These are phyloP conservation scores for Dromas ardeola DNA, from an alignment of 2,113 vertebrate genomes.

Conservation along the genomic window DNA sequence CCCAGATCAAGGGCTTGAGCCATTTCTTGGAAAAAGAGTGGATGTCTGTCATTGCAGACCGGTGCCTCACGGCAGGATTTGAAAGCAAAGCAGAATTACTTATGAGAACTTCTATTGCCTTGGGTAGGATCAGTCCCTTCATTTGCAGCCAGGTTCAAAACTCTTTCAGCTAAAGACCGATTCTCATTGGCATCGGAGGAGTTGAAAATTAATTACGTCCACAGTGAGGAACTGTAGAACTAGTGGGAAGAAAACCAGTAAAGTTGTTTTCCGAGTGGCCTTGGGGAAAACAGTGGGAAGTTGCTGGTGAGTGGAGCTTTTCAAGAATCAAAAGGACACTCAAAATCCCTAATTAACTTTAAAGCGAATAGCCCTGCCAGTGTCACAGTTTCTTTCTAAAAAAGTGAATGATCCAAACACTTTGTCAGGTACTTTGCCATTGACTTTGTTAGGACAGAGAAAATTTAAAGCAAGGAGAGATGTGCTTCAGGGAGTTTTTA, in stretches of 20 bases:
- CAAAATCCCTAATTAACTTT: not conserved
- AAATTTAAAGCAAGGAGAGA: not conserved
- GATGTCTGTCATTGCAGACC: not conserved
- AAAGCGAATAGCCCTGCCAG: not conserved
- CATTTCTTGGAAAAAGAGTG: not conserved
- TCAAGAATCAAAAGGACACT: conserved; percentile 19
- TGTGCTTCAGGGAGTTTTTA: not conserved
- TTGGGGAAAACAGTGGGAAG: not conserved
- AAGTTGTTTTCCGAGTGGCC: not conserved
- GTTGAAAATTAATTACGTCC: not conserved
- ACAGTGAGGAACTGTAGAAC: not conserved
- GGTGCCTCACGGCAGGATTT: not conserved
- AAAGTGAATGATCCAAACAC: not conserved
- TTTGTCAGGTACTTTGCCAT: not conserved
- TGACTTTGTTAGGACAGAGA: not conserved
- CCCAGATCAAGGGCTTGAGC: not conserved
- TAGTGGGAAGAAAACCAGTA: not conserved
- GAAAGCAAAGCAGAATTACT: not conserved
- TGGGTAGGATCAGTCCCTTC: not conserved
- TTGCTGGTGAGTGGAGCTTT: not conserved
- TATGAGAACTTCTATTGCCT: not conserved
- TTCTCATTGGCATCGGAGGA: not conserved
- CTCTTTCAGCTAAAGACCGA: not conserved
- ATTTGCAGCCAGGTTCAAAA: not conserved
- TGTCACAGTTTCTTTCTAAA: not conserved